Base-by-base conservation (phyloP, 2,797 vertebrate genomes). In the Thaleichthys pacificus region DNA sequence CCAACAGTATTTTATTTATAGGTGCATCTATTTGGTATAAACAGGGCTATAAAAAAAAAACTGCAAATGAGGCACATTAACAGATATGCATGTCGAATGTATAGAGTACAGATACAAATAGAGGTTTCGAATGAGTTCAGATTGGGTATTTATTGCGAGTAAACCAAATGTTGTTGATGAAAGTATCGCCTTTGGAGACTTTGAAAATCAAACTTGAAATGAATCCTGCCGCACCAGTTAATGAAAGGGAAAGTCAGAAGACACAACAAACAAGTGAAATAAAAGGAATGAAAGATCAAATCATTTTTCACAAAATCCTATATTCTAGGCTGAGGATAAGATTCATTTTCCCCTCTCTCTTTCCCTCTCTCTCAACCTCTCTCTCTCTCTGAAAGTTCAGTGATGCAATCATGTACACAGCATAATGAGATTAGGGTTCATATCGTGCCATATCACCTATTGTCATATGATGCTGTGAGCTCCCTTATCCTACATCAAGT, bases 151-250 rank as follows among this genome's bases (percentile, higher is more conserved):
- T 32, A 70, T 70, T 61, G 68, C 51, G 30, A 64, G 21, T 38
- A 3, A 68, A 49, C n/a, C 15, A 32, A 66, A 24, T 57, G 47
- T 60, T 66, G 28, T 73, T 32, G 35, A 61, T 68, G 65, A 61
- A 61, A 61, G 38, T 19, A 7, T 7, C 26, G 17, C 21, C 1
- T 5, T 49, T 71, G 7, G 17, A 57, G 9, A 12, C 26, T 47
- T 57, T 60, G 61, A 51, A 71, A 66, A 56, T 51, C 15, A 56
- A 35, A 61, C 26, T 35, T n/a, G 32, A 65, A 51, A 68, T 64
- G 65, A 38, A 71, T 78, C 32, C 57, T 47, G 74, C 69, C 61
- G 77, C 72, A 77, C 79, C 60, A 61, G 67, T 66, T 77, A 75
- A 81, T 79, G 35, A 83, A 66, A 54, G 35, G 38, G 22, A 38